Conservation (phyloP, 2,797 vertebrate genomes). For the Streptopelia turtur region DNA sequence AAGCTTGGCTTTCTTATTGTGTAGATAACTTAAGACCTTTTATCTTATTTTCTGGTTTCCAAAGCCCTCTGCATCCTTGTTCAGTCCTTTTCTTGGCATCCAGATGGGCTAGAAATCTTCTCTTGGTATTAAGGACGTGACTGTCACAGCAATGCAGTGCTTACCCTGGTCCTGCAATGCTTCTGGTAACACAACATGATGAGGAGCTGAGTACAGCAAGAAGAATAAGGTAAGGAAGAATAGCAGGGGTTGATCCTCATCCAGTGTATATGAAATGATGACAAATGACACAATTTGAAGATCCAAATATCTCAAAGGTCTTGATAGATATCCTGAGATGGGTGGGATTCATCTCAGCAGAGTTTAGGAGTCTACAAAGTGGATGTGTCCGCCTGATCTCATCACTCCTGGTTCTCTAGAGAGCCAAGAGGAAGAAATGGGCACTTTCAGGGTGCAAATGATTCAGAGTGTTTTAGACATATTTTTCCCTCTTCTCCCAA, state of each 20-base stretch:
- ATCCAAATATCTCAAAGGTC: neutral
- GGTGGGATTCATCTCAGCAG: neutral
- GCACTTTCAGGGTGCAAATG: neutral
- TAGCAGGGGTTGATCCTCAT: neutral
- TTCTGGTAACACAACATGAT: neutral
- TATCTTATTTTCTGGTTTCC: neutral
- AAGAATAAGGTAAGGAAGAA: neutral
- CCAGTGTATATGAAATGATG: neutral
- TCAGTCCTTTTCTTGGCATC: neutral
- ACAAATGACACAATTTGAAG: neutral
- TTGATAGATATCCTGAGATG: neutral
- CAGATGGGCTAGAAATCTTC: neutral
- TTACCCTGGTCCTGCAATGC: neutral
- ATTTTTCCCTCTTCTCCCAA: neutral
- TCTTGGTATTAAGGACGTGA: neutral
- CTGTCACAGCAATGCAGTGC: neutral
- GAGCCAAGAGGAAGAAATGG: neutral
- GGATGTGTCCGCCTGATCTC: neutral
- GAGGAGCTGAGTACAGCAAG: neutral
- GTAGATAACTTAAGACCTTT: neutral
- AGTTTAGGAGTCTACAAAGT: neutral
- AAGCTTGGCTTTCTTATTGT: neutral
- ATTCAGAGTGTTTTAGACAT: neutral
- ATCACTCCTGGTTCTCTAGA: neutral
- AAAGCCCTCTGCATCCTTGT: neutral